Conservation (phyloP, 2,888 invertebrate species). For the Prosopocoilus inquinatus region DNA sequence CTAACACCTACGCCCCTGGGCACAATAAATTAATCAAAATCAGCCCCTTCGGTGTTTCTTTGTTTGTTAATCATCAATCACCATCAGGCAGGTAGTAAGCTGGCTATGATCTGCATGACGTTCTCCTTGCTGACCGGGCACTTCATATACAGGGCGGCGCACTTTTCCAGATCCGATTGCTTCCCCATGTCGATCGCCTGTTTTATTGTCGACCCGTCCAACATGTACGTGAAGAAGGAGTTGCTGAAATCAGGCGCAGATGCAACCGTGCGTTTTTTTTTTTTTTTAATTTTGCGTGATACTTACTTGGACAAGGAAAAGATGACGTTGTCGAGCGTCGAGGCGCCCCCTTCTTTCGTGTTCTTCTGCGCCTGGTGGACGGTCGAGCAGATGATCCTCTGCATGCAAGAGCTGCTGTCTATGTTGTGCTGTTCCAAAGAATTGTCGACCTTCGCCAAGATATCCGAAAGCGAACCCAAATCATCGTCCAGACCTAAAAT, state of each 20-base stretch:
- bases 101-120: slow-evolving; percentile 65
- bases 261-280: background rate
- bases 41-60: background rate
- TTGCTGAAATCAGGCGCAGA: slow-evolving; percentile 55
- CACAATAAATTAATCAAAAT: background rate
- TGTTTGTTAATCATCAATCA: background rate
- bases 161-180: slow-evolving; percentile 57
- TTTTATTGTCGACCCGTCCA: slow-evolving; percentile 71
- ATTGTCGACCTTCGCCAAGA: slow-evolving; percentile 65
- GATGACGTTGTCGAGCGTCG: slow-evolving; percentile 63
- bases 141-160: slow-evolving; percentile 59
- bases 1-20: too few species aligned
- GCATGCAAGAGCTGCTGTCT: slow-evolving; percentile 70
- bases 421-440: slow-evolving; percentile 67
- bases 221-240: slow-evolving; percentile 64
- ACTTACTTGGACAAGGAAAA: slow-evolving; percentile 62
- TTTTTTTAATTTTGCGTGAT: background rate
- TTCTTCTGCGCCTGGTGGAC: slow-evolving; percentile 69
- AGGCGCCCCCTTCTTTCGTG: slow-evolving; percentile 60
- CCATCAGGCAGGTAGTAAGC: slow-evolving; percentile 56
- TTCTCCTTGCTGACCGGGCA: slow-evolving; percentile 70
- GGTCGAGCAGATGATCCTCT: slow-evolving; percentile 69
- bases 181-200: slow-evolving; percentile 66
- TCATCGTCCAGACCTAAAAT: slow-evolving; percentile 45
- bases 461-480: slow-evolving; percentile 59